Evolutionary conservation across 2,888 invertebrate species (phyloP).

Genomic region (Athalia cordata): DNA sequence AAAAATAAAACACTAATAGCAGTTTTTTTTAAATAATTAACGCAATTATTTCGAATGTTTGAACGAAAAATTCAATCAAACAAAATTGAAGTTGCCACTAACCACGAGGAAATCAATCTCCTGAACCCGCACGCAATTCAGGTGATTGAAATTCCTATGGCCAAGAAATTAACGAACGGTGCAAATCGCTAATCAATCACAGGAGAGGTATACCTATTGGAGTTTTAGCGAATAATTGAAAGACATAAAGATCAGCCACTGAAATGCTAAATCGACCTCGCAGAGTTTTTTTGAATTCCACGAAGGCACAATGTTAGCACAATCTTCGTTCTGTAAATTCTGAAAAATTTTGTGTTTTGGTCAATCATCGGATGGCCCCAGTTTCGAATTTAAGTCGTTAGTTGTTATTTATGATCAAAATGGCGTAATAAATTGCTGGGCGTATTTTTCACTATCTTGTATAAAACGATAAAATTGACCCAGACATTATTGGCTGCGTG

Average conservation of each 20-base stretch:
- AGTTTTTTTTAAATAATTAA: too few relatives aligned
- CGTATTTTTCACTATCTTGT: not conserved
- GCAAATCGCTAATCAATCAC: constrained; percentile 26
- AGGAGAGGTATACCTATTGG: not conserved
- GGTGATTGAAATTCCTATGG: constrained; percentile 6
- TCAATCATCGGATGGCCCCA: not conserved
- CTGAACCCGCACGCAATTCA: not conserved
- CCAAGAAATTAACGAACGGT: not conserved
- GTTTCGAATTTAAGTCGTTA: not conserved
- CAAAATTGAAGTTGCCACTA: not conserved
- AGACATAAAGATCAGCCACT: not conserved
- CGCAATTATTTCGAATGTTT: not conserved
- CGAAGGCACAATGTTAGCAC: too few relatives aligned
- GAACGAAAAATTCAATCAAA: not conserved
- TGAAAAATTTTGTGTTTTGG: not conserved
- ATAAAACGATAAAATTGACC: constrained; percentile 7
- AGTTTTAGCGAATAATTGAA: not conserved
- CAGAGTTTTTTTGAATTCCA: too few relatives aligned
- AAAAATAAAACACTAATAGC: too few relatives aligned
- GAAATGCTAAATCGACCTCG: not conserved
- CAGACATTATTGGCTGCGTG: not conserved
- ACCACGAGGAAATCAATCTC: not conserved
- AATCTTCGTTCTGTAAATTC: too few relatives aligned
- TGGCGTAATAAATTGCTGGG: not conserved
- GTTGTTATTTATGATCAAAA: not conserved